Conservation (phyloP, 2,113 vertebrate species). For the Herpetotheres cachinnans region DNA sequence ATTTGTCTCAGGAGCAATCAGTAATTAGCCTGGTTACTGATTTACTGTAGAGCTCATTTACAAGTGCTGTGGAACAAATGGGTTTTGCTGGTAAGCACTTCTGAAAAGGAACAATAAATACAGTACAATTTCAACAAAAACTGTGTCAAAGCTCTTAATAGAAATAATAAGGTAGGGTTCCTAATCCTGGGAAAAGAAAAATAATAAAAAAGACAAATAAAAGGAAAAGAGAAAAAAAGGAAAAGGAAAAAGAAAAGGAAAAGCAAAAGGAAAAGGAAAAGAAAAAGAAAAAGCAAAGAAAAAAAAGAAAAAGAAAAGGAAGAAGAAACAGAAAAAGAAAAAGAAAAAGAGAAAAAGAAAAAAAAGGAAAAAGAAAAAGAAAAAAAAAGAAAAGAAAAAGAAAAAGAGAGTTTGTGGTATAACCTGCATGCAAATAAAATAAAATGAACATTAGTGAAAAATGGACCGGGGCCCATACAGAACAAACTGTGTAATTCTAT, state of each 20-base stretch:
- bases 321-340: rapidly evolving
- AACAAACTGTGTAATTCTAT: not conserved
- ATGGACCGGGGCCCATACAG: not conserved
- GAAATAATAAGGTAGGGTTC: not conserved
- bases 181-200: not conserved
- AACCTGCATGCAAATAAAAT: not conserved
- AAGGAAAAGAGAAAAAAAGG: too few species aligned
- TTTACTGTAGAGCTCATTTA: not conserved
- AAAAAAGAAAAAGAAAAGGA: rapidly evolving
- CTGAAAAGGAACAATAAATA: not conserved
- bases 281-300: rapidly evolving
- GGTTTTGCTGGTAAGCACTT: not conserved
- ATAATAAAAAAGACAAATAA: too few species aligned
- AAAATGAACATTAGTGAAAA: not conserved
- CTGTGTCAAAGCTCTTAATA: not conserved
- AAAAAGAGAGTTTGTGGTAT: not conserved
- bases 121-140: not conserved
- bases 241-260: rapidly evolving
- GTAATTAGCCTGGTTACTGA: conserved; percentile 12
- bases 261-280: rapidly evolving
- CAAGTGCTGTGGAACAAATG: not conserved
- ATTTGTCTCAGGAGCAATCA: not conserved
- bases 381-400: rapidly evolving
- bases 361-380: rapidly evolving
- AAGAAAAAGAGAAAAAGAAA: rapidly evolving